Evolutionary conservation across 2,797 vertebrate genomes (phyloP), one percentile per base, ranked within the genome.

Genomic region (Acanthurus tractus): DNA sequence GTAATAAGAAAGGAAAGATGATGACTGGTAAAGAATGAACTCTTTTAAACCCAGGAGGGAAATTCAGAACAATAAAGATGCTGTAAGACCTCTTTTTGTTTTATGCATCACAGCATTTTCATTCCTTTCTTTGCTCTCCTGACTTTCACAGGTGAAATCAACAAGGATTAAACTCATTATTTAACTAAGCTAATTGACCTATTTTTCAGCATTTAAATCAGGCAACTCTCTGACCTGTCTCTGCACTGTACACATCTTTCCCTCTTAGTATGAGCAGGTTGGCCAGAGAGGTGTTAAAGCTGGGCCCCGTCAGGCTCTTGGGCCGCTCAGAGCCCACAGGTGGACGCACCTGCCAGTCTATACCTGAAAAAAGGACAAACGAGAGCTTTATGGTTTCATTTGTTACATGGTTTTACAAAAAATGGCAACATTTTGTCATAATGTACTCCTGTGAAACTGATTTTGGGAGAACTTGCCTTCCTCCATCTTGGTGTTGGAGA

Each of bases 401-500:
- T 36, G 13, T 34, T 34, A 3, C 0, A 34, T 34, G 29, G 29
- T 34, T 34, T 34, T 6, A 34, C 29, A 34, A 34, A 34, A 34
- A 20, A 29, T 8, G 36, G 3, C 13, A 23, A 5, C 29, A 34
- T 34, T 6, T 34, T 34, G 29, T 34, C 29, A 34, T 34, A 34
- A 34, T 34, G 6, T 34, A 34, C 29, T 34, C 1, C 6, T 34
- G 29, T 34, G 29, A 34, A 34, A 34, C 2, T 10, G 9, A 29
- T 34, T 17, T 46, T 2, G 25, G 20, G 22, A 9, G 2, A 22
- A 80, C 90, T 93, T 91, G 95, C 98, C 98, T 96, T 97, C 97
- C 83, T 99, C 98, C 97, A 99, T 97, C 88, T 94, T 97, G 55
- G 96, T 94, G 73, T 96, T 95, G 18, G 98, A 97, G 86, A 99